Evolutionary conservation across 2,113 vertebrate genomes (phyloP), one percentile per base, ranked within the genome.

Genomic region (Mesocricetus auratus): DNA sequence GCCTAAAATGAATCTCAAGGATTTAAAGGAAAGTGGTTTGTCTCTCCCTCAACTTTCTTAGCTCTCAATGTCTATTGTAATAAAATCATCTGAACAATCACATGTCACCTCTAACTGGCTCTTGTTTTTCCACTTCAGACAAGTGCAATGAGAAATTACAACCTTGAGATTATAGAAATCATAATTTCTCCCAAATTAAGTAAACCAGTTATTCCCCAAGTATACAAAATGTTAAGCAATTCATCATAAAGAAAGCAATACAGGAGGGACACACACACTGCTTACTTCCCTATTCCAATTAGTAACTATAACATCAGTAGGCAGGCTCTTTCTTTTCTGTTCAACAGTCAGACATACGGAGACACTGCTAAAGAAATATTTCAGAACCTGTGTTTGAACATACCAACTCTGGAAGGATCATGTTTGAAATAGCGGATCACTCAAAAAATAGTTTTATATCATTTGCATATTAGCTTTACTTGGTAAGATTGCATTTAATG

Each of bases 211-310:
- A 36, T 26, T 92, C 24, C 74, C 36, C 94, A 75, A 71, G 19
- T n/a, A 58, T 29, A 39, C 1, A 22, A 89, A 95, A 92, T 73
- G 16, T 81, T 68, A 69, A 90, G 31, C 60, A 97, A 60, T 87
- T 78, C 88, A 82, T 82, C n/a, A 56, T 64, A 71, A 95, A 92
- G 58, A 83, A 94, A 90, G 26, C 36, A 94, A 93, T 82, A 74
- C 31, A 69, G n/a, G n/a, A 88, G 13, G 19, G 50, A 2, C 33
- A 47, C 50, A 22, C 77, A 50, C 77, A 29, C 8, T n/a, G 42
- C 21, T 96, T 53, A 53, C 36, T 88, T 95, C 50, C 62, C 69
- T 31, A 53, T 62, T 2, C 50, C 15, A 95, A 91, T 19, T 69
- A 69, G 56, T 58, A 11, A 78, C 56, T n/a, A 31, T 21, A 31